phyloP scores from a whole-genome alignment of 2,797 vertebrate genomes.

The Chiroxiphia lanceolata region DNA sequence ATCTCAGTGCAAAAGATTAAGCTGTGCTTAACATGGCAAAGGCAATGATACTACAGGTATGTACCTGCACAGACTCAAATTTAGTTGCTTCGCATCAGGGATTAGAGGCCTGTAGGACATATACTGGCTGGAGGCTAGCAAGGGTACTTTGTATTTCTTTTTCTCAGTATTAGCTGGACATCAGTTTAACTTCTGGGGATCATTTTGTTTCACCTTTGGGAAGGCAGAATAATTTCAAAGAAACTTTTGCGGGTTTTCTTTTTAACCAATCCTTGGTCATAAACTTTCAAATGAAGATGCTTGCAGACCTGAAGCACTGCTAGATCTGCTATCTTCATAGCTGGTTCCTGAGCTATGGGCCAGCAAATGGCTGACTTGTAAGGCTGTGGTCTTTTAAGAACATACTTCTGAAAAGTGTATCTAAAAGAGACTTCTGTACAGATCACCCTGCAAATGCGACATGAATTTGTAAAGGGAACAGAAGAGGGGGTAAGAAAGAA shows the following conservation, averaged over 20 bases:
- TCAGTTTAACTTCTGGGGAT: background rate
- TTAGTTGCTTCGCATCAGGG: background rate
- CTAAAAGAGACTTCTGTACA: background rate
- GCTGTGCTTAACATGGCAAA: background rate
- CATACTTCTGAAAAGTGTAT: background rate
- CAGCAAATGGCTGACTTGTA: background rate
- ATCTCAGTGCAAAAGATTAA: background rate
- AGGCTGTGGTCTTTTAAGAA: background rate
- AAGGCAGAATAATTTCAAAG: background rate
- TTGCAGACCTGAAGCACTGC: background rate
- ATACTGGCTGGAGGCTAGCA: background rate
- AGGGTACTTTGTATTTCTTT: background rate
- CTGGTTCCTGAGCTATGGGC: background rate
- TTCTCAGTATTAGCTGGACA: background rate
- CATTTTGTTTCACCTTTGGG: background rate
- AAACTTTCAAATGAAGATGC: background rate
- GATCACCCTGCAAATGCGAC: background rate
- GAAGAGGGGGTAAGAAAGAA: background rate
- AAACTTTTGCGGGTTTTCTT: background rate
- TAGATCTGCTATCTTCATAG: background rate
- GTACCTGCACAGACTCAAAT: background rate
- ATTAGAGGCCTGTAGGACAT: background rate
- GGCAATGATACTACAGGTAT: background rate
- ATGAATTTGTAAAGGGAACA: background rate
- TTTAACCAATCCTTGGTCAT: background rate